Evolutionary conservation across 2,113 vertebrate species (phyloP).

Genomic region (Nesoenas mayeri): DNA sequence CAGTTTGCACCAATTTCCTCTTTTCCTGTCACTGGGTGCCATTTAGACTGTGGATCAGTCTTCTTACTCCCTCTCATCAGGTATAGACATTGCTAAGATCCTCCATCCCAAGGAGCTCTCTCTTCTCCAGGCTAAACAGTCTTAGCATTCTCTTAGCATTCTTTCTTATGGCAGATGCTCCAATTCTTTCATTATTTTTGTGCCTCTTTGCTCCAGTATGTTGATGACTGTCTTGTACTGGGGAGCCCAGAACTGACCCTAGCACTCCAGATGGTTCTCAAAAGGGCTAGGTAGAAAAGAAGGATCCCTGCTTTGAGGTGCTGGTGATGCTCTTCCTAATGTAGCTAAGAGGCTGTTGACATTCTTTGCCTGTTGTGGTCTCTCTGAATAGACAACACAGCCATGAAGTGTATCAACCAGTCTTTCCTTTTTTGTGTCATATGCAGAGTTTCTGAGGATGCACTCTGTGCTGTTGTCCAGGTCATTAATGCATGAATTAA

Average conservation of each 20-base stretch:
- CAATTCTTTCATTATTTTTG: neutral
- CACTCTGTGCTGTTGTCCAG: neutral
- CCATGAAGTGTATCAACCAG: neutral
- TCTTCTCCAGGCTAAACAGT: neutral
- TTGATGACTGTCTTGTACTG: neutral
- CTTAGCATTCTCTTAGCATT: neutral
- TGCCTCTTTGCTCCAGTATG: neutral
- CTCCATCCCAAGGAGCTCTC: rapidly evolving
- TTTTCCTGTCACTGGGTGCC: neutral
- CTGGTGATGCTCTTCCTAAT: neutral
- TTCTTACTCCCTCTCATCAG: neutral
- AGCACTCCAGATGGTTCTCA: neutral
- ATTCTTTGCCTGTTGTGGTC: neutral
- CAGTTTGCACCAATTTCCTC: neutral
- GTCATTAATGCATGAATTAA: neutral
- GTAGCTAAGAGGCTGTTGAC: neutral
- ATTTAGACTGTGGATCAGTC: neutral
- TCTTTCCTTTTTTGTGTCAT: neutral
- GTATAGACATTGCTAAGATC: neutral
- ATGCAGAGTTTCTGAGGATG: neutral
- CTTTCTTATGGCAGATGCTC: neutral
- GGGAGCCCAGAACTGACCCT: neutral
- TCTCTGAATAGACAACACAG: neutral
- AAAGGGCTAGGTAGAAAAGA: neutral
- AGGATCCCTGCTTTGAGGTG: neutral